phyloP scores from a whole-genome alignment of 2,888 invertebrate genomes.

The Temnothorax unifasciatus region DNA sequence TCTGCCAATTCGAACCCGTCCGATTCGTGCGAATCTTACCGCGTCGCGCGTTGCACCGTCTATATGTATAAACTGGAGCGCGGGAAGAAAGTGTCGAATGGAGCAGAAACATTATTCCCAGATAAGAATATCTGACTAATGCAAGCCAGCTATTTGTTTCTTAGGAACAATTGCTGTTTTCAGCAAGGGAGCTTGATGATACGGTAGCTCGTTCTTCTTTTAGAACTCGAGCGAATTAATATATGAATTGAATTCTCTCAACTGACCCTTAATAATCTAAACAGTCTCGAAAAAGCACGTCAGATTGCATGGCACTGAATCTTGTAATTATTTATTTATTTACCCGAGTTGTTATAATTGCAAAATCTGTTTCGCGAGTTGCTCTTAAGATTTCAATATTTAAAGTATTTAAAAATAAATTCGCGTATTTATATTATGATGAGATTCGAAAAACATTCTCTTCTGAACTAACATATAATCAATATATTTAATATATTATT shows the following conservation, averaged over 20 bases:
- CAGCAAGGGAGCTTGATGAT: background rate
- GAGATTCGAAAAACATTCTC: background rate
- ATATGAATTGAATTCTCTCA: background rate
- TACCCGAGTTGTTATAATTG: background rate
- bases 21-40: conserved; percentile 2
- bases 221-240: background rate
- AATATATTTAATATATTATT: background rate
- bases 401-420: background rate
- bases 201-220: background rate
- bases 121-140: conserved; percentile 2
- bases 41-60: conserved; percentile 45
- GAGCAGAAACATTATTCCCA: conserved; percentile 16
- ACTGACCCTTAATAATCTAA: background rate
- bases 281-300: background rate
- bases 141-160: background rate
- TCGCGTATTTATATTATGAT: background rate
- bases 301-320: background rate
- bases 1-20: conserved; percentile 45
- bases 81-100: conserved; percentile 34
- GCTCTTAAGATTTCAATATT: background rate
- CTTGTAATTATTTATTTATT: background rate
- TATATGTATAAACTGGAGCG: conserved; percentile 52
- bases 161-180: background rate
- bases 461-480: background rate
- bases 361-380: background rate